Conservation (phyloP, 1,140 invertebrate species). For the Eupristina koningsbergeri region DNA sequence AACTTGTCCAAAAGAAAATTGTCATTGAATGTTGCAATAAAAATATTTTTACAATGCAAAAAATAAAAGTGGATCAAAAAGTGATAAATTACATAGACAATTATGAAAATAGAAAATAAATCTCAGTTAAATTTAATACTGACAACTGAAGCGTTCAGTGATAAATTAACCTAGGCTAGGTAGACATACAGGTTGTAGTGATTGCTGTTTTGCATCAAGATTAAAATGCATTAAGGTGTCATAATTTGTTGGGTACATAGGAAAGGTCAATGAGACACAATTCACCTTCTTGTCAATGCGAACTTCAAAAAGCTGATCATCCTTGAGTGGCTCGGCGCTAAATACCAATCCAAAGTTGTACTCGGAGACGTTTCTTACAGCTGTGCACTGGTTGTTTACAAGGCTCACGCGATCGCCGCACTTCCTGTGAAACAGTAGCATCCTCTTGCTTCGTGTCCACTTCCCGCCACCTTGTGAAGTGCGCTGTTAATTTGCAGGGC, state of each 20-base stretch:
- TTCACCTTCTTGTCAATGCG: constrained; percentile 89
- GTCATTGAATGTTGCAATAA: not conserved
- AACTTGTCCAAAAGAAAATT: not conserved
- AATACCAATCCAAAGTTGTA: constrained; percentile 92
- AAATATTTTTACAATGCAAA: not conserved
- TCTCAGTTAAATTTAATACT: not conserved
- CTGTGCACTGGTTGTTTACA: constrained; percentile 86
- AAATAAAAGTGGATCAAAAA: not conserved
- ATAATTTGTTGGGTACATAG: no score
- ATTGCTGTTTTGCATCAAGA: not conserved
- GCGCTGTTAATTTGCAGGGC: not conserved
- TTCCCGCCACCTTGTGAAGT: not conserved
- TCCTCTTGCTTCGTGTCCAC: not conserved
- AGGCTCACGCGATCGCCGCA: constrained; percentile 87
- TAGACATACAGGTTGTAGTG: not conserved
- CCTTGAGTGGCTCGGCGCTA: constrained; percentile 84
- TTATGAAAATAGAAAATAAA: not conserved
- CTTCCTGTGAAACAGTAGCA: constrained; percentile 80
- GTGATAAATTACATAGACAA: not conserved
- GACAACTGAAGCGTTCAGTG: not conserved
- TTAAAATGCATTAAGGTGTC: not conserved
- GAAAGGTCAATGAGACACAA: not conserved
- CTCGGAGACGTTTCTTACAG: constrained; percentile 83
- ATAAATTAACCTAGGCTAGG: not conserved
- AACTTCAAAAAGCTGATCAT: constrained; percentile 91